These are phyloP conservation scores for Cecidostiba fungosa DNA, from an alignment of 2,888 invertebrate species.

Conservation along the genomic window DNA sequence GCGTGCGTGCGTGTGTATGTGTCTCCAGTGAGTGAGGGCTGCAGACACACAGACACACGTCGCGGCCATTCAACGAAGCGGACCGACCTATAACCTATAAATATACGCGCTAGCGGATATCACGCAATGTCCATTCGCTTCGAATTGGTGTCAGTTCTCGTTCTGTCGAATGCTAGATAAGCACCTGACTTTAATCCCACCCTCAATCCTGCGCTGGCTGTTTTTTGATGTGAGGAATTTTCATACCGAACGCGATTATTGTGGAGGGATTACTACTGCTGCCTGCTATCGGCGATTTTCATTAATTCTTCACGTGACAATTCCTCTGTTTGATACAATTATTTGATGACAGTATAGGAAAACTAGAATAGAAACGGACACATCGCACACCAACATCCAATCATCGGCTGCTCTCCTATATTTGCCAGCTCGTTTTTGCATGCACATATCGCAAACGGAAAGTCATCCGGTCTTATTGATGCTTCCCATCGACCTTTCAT, in stretches of 20 bases:
- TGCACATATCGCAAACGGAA: not conserved
- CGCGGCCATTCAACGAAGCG: not conserved
- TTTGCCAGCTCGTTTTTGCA: not conserved
- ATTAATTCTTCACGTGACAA: not conserved
- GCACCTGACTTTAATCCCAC: slow-evolving; percentile 36
- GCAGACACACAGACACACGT: not conserved
- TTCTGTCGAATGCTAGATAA: slow-evolving; percentile 53
- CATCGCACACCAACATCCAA: slow-evolving; percentile 13
- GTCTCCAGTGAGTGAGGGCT: not conserved
- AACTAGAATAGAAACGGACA: not conserved
- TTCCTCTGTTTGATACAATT: too few relatives aligned
- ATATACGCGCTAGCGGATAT: slow-evolving; percentile 49
- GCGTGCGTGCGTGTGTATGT: not conserved
- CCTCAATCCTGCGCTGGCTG: slow-evolving; percentile 17
- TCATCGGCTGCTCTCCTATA: not conserved
- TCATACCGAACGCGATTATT: not conserved
- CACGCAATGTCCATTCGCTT: slow-evolving; percentile 35
- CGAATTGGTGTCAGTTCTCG: slow-evolving; percentile 47
- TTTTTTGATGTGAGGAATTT: not conserved
- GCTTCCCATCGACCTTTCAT: not conserved
- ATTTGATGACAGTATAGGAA: too few relatives aligned
- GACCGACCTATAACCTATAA: slow-evolving; percentile 27
- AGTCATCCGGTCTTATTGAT: slow-evolving; percentile 5
- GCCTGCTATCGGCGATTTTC: not conserved
- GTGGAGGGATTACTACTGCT: too few relatives aligned